These are phyloP conservation scores for Euschistus heros DNA, from an alignment of 1,140 invertebrate genomes.

Conservation along the genomic window DNA sequence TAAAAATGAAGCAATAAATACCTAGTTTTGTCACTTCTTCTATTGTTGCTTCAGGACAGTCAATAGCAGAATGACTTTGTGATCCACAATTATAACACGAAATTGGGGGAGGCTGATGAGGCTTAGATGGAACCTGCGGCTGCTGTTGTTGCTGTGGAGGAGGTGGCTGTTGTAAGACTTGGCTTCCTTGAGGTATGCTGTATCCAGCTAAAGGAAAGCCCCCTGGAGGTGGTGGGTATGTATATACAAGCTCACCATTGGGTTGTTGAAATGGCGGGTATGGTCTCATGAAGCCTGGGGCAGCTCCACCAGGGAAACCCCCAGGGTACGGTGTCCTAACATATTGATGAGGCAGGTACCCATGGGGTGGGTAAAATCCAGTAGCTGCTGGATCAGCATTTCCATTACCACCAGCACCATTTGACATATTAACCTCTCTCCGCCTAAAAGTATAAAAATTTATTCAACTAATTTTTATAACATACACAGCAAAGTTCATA, in stretches of 20 bases:
- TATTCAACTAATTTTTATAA: background rate
- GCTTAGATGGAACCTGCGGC: constrained; percentile 36
- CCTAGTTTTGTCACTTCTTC: constrained; percentile 70
- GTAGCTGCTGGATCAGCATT: constrained; percentile 9
- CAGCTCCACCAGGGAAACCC: constrained; percentile 1
- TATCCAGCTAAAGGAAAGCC: background rate
- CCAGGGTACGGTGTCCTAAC: constrained; percentile 10
- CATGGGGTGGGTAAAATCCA: constrained; percentile 16
- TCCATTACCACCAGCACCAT: constrained; percentile 19
- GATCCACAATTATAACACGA: constrained; percentile 58
- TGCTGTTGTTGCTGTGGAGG: constrained; percentile 40
- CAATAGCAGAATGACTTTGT: constrained; percentile 60
- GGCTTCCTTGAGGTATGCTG: background rate
- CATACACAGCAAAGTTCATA: too few relatives aligned
- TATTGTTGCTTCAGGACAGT: constrained; percentile 77
- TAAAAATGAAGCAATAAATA: constrained; percentile 26
- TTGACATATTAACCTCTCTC: constrained; percentile 18
- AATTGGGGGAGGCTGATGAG: constrained; percentile 42
- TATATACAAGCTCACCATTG: constrained; percentile 27
- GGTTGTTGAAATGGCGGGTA: constrained; percentile 24
- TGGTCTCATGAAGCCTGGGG: background rate
- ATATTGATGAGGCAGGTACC: constrained; percentile 19
- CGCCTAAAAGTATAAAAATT: constrained; percentile 14
- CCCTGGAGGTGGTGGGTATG: constrained; percentile 24
- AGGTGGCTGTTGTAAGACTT: constrained; percentile 34